A percentile compares a stretch with the other conserved stretches of the same genome.
phyloP scores from a whole-genome alignment of 2,888 invertebrate species.

The Papilio elwesi region DNA sequence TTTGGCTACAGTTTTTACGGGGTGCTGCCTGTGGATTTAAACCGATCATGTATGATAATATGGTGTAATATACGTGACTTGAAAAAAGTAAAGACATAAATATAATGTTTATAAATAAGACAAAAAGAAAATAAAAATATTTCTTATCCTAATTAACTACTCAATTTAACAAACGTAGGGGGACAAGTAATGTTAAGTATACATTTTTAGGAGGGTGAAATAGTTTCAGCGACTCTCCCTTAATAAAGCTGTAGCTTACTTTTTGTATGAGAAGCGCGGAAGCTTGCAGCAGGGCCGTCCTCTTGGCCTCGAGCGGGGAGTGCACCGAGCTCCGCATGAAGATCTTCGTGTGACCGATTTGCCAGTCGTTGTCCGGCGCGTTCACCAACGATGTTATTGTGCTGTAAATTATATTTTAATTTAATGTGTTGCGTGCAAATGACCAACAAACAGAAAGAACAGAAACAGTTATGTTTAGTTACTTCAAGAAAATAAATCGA shows the following conservation, averaged over 20 bases:
- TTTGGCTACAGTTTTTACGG: too few species aligned
- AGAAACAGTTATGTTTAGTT: not conserved
- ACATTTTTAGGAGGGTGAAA: too few species aligned
- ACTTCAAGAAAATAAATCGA: too few species aligned
- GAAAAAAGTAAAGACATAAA: too few species aligned
- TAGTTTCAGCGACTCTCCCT: not conserved
- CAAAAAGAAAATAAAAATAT: not conserved
- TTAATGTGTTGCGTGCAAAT: not conserved
- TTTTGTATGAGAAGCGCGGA: constrained; percentile 91
- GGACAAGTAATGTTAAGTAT: too few species aligned
- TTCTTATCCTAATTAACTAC: too few species aligned
- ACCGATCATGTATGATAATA: not conserved
- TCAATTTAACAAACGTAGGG: too few species aligned
- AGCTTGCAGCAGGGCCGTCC: constrained; percentile 87
- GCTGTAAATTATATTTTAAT: constrained; percentile 50
- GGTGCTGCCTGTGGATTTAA: too few species aligned
- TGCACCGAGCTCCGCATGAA: constrained; percentile 93
- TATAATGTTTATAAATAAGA: too few species aligned
- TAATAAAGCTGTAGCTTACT: constrained; percentile 52
- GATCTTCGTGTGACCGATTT: constrained; percentile 93
- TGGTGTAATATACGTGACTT: not conserved
- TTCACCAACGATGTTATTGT: constrained; percentile 85
- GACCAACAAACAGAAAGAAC: constrained; percentile 4
- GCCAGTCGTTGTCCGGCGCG: constrained; percentile 92
- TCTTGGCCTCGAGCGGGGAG: constrained; percentile 92